Evolutionary conservation across 2,797 vertebrate species (phyloP), one percentile per base, ranked within the genome.

Genomic region (Nyctalus aviator): DNA sequence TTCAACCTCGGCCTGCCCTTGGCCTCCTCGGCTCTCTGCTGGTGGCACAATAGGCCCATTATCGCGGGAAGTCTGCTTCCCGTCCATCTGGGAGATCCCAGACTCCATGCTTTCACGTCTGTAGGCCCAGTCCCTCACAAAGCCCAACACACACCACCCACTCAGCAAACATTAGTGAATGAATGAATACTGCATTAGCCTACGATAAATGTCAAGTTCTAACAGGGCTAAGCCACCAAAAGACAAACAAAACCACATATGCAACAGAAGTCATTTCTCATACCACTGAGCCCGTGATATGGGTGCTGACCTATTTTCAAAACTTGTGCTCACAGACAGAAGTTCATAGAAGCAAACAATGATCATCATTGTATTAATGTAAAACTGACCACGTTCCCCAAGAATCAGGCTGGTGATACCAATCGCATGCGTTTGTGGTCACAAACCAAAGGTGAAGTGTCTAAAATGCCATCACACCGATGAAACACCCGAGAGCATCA

Each of bases 261-360:
- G 50, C 64, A 32, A 57, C 59, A 84, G 46, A 78, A 69, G 92
- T n/a, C 30, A 21, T 25, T 21, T 44, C 72, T 66, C 48, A 18
- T 7, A 14, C 3, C 20, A 59, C 32, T 53, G 25, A 25, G 72
- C 6, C 44, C 44, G 30, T 18, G 30, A 66, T 0, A 5, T 0
- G 21, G 59, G 32, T 0, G 15, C 32, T 8, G 2, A 76, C 46
- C 35, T 15, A 21, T 62, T 57, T 23, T 78, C 35, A 23, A 59
- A 84, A 21, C 2, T 2, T 64, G 17, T 78, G 48, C 44, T 84
- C 53, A 48, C 8, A n/a, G 44, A 11, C 53, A 78, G 25, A 53
- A 27, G 50, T 10, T 83, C 55, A 68, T 0, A 62, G 55, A 50
- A 8, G 27, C n/a, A 75, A 87, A 53, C 18, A 23, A 4, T 8